phyloP scores from a whole-genome alignment of 2,797 vertebrate genomes.

The Octomys mimax region DNA sequence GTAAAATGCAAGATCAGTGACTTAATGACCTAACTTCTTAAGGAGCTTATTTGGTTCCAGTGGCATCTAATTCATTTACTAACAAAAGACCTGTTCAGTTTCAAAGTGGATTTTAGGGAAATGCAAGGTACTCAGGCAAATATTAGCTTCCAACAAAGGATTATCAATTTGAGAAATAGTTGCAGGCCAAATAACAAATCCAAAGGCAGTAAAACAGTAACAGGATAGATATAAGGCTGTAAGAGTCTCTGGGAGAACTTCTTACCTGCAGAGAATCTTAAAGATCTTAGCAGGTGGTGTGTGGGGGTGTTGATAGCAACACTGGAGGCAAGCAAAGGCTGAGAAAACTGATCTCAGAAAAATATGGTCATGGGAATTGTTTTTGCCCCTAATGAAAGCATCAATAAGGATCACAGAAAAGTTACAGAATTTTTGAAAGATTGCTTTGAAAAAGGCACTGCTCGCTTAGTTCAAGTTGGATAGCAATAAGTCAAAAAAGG shows the following conservation, averaged over 20 bases:
- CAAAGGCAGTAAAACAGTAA: not conserved
- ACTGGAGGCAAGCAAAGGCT: not conserved
- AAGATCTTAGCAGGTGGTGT: not conserved
- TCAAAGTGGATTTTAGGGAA: constrained; percentile 35
- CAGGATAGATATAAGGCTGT: not conserved
- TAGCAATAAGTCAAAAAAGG: not conserved
- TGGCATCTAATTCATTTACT: not conserved
- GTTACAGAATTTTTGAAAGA: not conserved
- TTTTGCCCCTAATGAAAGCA: not conserved
- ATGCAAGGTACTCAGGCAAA: not conserved
- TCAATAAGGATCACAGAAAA: not conserved
- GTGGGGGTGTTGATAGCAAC: not conserved
- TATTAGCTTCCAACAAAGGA: not conserved
- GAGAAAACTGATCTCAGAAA: not conserved
- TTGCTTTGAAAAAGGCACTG: not conserved
- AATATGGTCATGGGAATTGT: not conserved
- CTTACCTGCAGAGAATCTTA: not conserved
- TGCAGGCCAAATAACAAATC: not conserved
- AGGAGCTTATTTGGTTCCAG: not conserved
- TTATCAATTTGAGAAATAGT: not conserved
- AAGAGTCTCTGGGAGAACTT: not conserved
- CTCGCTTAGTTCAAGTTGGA: not conserved
- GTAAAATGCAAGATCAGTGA: not conserved
- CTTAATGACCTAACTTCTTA: not conserved
- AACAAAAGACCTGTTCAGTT: not conserved